These are phyloP conservation scores for Conistra vaccinii DNA, from an alignment of 2,888 invertebrate species.

Conservation along the genomic window DNA sequence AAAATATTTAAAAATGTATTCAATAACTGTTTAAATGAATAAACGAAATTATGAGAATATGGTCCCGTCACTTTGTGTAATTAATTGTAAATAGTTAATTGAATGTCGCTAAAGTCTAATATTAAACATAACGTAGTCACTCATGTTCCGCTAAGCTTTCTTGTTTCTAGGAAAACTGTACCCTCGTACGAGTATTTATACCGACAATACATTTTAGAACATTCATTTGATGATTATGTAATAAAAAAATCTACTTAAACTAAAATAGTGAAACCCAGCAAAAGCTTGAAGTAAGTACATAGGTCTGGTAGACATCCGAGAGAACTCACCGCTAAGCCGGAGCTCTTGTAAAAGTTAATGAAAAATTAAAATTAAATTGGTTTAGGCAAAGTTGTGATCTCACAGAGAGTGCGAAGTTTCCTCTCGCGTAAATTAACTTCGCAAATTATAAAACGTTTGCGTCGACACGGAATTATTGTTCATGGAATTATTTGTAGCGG, in stretches of 20 bases:
- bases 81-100: neutral
- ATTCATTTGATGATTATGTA: neutral
- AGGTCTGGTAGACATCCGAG: neutral
- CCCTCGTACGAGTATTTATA: neutral
- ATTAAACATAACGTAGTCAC: too few species aligned
- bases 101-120: neutral
- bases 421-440: slow-evolving; percentile 49
- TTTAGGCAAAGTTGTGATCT: slow-evolving; percentile 54
- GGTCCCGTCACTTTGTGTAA: neutral
- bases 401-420: slow-evolving; percentile 40
- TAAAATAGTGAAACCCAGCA: neutral
- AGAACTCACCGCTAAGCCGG: slow-evolving; percentile 25
- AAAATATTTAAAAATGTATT: too few species aligned
- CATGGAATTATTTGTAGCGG: slow-evolving; percentile 16
- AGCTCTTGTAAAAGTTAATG: slow-evolving; percentile 47
- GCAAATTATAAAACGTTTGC: slow-evolving; percentile 51
- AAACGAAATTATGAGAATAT: too few species aligned
- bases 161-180: neutral
- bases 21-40: too few species aligned
- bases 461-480: slow-evolving; percentile 38
- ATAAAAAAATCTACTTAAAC: neutral
- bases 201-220: neutral
- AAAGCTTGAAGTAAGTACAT: neutral
- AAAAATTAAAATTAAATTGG: slow-evolving; percentile 59
- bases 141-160: neutral